Percentiles rank a stretch among this genome's conserved stretches.
phyloP scores from a whole-genome alignment of 2,888 invertebrate species.

The Limnephilus marmoratus region DNA sequence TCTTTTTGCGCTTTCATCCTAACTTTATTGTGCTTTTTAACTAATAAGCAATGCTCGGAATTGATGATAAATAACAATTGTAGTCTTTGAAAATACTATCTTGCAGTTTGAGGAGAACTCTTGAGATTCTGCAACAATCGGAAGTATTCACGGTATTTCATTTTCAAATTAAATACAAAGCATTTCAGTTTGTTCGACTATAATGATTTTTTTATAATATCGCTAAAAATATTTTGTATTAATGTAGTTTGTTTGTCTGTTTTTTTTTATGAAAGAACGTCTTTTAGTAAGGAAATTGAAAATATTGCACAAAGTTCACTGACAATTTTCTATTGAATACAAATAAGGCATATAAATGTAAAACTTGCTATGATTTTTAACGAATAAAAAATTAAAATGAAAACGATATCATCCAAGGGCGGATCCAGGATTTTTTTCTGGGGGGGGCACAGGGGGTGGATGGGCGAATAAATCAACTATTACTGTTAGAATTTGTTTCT shows the following conservation, averaged over 20 bases:
- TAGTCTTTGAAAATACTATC: neutral
- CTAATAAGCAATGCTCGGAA: neutral
- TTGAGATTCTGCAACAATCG: neutral
- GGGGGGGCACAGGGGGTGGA: too few relatives aligned
- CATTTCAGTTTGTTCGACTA: neutral
- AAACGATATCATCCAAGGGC: neutral
- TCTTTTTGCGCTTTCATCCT: neutral
- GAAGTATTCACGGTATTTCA: neutral
- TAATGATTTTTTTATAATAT: neutral
- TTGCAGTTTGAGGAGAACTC: neutral
- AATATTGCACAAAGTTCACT: neutral
- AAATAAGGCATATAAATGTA: too few relatives aligned
- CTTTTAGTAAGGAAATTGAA: neutral
- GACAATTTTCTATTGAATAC: neutral
- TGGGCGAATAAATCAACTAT: too few relatives aligned
- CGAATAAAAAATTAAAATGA: neutral
- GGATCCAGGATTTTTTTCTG: too few relatives aligned
- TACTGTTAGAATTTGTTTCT: too few relatives aligned
- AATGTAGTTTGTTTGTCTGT: neutral
- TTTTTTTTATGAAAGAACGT: neutral
- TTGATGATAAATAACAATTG: neutral
- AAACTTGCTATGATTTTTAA: too few relatives aligned
- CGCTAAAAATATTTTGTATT: neutral
- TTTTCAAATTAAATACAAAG: neutral
- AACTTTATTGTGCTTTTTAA: neutral